Conservation (phyloP, 1,140 invertebrate genomes). For the Lucilia sericata region DNA sequence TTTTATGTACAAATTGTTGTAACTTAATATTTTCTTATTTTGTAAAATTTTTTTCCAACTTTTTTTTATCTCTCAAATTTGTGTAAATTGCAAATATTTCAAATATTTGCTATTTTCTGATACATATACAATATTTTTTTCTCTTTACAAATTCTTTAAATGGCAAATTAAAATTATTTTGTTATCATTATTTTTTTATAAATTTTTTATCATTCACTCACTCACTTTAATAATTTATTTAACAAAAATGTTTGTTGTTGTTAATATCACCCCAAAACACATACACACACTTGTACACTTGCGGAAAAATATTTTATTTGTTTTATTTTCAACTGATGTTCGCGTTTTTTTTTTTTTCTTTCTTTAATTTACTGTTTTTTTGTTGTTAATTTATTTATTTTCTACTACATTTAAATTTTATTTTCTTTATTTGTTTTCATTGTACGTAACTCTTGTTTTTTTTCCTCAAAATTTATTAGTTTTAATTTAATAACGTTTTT, state of each 20-base stretch:
- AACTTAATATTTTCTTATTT: too few species aligned
- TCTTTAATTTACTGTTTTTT: background rate
- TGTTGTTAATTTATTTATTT: background rate
- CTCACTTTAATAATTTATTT: background rate
- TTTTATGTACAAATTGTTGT: too few species aligned
- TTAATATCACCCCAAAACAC: background rate
- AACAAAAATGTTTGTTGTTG: background rate
- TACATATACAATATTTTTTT: background rate
- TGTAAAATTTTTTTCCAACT: background rate
- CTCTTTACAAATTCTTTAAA: background rate
- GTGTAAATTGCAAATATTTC: conserved; percentile 16
- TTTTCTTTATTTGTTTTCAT: conserved; percentile 7
- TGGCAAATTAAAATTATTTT: conserved; percentile 13
- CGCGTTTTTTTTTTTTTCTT: background rate
- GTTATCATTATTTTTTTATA: conserved; percentile 7
- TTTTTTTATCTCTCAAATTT: background rate
- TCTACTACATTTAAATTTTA: conserved; percentile 4
- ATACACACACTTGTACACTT: background rate
- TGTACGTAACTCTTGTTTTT: background rate
- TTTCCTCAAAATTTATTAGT: background rate
- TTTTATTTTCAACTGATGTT: conserved; percentile 35
- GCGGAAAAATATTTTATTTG: conserved; percentile 36
- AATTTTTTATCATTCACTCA: conserved; percentile 10
- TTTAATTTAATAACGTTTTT: conserved; percentile 19
- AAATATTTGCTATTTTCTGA: background rate